Conservation (phyloP, 2,797 vertebrate genomes). For the Nyctibius grandis region DNA sequence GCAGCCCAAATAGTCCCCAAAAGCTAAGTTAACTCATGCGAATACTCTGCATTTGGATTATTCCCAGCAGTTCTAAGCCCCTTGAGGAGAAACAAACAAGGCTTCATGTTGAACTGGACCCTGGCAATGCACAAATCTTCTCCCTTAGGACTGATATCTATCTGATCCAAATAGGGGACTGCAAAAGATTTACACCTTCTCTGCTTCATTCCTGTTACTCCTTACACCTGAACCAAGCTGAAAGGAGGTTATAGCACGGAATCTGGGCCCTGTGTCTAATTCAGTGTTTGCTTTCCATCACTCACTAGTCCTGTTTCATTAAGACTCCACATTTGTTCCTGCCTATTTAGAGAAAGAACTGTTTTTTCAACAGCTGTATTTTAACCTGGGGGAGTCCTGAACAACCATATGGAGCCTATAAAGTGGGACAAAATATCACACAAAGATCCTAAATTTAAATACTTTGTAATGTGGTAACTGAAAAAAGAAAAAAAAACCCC, state of each 20-base stretch:
- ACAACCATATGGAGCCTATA: not conserved
- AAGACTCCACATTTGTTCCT: not conserved
- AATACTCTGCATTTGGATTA: not conserved
- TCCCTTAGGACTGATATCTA: not conserved
- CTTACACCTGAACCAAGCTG: not conserved
- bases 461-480: not conserved
- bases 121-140: not conserved
- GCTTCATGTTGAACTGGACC: not conserved
- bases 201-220: not conserved
- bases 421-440: not conserved
- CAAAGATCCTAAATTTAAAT: not conserved
- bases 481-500: too few relatives aligned
- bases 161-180: not conserved
- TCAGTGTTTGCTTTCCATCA: not conserved
- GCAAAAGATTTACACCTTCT: not conserved
- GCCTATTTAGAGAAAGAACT: not conserved
- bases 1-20: not conserved
- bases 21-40: not conserved
- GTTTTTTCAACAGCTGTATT: not conserved
- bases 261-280: not conserved
- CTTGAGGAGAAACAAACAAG: not conserved
- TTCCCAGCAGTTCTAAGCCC: not conserved
- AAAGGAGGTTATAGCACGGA: not conserved
- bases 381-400: not conserved
- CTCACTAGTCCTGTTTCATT: not conserved